These are phyloP conservation scores for Ambastaia sidthimunki DNA, from an alignment of 2,797 vertebrate species.

Conservation along the genomic window DNA sequence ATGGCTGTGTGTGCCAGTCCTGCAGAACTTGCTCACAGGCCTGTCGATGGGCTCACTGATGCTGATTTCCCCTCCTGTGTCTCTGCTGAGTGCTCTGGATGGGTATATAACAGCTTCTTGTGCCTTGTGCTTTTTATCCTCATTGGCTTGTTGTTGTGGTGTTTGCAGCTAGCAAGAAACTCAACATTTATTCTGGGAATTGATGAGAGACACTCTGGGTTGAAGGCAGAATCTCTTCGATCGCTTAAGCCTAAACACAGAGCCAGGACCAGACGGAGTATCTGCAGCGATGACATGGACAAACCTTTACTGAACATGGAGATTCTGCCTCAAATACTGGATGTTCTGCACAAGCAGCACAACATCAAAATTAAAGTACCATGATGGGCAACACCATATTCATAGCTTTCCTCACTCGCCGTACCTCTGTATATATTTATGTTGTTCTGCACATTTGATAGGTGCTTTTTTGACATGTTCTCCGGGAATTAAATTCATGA, in stretches of 20 bases:
- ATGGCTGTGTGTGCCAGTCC: slow-evolving; percentile 75
- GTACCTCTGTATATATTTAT: not conserved
- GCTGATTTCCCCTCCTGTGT: slow-evolving; percentile 69
- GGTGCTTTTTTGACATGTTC: no score
- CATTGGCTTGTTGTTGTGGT: slow-evolving; percentile 71
- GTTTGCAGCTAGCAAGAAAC: slow-evolving; percentile 70
- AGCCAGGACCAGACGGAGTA: slow-evolving; percentile 42
- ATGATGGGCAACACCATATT: slow-evolving; percentile 49
- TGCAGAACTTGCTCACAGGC: slow-evolving; percentile 62
- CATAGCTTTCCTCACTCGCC: not conserved
- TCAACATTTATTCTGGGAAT: slow-evolving; percentile 73
- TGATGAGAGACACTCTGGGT: slow-evolving; percentile 62
- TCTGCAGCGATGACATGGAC: slow-evolving; percentile 55
- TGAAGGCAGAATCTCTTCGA: slow-evolving; percentile 58
- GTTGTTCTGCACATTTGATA: not conserved
- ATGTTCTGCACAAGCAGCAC: slow-evolving; percentile 73
- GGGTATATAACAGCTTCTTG: slow-evolving; percentile 48
- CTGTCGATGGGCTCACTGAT: slow-evolving; percentile 69
- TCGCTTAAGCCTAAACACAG: slow-evolving; percentile 74
- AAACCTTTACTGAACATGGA: slow-evolving; percentile 70
- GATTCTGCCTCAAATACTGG: slow-evolving; percentile 75
- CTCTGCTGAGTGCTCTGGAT: slow-evolving; percentile 43
- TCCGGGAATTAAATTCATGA: no score
- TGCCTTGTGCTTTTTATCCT: slow-evolving; percentile 64
- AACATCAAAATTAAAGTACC: slow-evolving; percentile 77